These are phyloP conservation scores for Tetraodon nigroviridis DNA, from an alignment of 2,113 vertebrate species.

Conservation along the genomic window DNA sequence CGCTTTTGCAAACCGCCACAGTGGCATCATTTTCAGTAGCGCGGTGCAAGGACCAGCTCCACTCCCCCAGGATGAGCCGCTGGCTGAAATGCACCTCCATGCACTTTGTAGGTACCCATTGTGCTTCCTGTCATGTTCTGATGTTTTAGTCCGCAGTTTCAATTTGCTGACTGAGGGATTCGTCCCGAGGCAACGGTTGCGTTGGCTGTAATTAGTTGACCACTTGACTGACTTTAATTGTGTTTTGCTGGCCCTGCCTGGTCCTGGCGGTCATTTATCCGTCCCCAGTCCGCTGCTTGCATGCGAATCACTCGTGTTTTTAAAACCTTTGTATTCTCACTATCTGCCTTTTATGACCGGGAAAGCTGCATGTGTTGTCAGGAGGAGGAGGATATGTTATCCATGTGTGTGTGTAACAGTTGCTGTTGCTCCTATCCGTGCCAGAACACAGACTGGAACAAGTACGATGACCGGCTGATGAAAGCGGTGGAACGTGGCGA, in stretches of 20 bases:
- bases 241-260: neutral
- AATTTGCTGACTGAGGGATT: neutral
- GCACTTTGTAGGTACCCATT: slow-evolving; percentile 82
- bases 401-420: neutral
- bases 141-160: neutral
- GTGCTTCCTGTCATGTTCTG: neutral
- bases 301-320: neutral
- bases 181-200: neutral
- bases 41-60: slow-evolving; percentile 68
- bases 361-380: no score
- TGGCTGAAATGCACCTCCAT: slow-evolving; percentile 87
- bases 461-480: slow-evolving; percentile 96
- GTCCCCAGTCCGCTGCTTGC: neutral
- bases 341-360: no score
- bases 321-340: neutral
- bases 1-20: slow-evolving; percentile 57
- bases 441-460: slow-evolving; percentile 93
- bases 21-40: slow-evolving; percentile 68
- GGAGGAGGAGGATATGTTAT: neutral
- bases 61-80: slow-evolving; percentile 82
- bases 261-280: neutral
- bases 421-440: neutral
- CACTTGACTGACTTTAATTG: neutral
- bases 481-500: slow-evolving; percentile 94
- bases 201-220: neutral